These are phyloP conservation scores for Phocides pigmalion DNA, from an alignment of 1,140 invertebrate genomes.

Conservation along the genomic window DNA sequence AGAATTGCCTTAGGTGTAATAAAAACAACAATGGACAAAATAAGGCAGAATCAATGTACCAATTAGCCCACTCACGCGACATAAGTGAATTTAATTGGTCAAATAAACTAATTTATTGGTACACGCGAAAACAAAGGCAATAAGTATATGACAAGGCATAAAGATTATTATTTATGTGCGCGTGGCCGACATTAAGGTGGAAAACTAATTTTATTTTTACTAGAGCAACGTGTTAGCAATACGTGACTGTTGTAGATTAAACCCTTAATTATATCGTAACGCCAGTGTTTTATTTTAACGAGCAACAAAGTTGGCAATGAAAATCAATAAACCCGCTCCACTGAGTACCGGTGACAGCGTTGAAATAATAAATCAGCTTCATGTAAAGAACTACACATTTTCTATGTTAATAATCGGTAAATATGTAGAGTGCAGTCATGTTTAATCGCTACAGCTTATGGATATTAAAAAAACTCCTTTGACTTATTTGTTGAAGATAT, in stretches of 20 bases:
- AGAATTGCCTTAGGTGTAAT: too few species aligned
- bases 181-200: conserved; percentile 56
- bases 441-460: too few species aligned
- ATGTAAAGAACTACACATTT: neutral
- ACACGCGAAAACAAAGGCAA: conserved; percentile 32
- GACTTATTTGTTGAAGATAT: too few species aligned
- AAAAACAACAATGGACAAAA: neutral
- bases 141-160: conserved; percentile 49
- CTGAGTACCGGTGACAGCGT: conserved; percentile 30
- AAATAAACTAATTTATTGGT: conserved; percentile 24
- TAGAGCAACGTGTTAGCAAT: conserved; percentile 71
- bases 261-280: conserved; percentile 64
- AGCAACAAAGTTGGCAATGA: conserved; percentile 50
- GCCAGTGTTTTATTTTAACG: conserved; percentile 62
- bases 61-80: conserved; percentile 9
- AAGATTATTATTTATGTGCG: conserved; percentile 64
- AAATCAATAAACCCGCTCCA: conserved; percentile 51
- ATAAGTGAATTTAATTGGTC: conserved; percentile 17
- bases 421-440: too few species aligned
- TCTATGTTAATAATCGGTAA: too few species aligned
- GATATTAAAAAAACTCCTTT: too few species aligned
- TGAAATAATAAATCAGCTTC: conserved; percentile 3
- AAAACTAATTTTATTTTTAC: conserved; percentile 70
- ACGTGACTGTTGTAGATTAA: conserved; percentile 66
- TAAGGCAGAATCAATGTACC: neutral